These are phyloP conservation scores for Pygoscelis adeliae DNA, from an alignment of 2,113 vertebrate species.

Conservation along the genomic window DNA sequence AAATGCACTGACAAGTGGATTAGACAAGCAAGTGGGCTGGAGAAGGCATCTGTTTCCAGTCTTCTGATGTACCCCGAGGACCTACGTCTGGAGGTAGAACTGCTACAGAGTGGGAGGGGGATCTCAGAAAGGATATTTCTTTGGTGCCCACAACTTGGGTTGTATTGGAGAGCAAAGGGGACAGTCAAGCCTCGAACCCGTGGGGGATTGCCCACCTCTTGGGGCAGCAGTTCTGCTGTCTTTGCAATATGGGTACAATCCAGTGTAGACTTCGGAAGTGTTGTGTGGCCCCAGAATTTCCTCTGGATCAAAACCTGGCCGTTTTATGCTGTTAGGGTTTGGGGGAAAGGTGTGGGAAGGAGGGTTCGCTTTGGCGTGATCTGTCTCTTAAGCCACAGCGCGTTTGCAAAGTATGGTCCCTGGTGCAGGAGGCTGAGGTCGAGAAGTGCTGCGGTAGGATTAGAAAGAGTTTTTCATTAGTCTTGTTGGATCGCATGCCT, in stretches of 20 bases:
- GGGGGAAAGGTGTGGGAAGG: background rate
- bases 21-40: conserved; percentile 9
- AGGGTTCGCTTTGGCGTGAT: accelerated
- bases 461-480: background rate
- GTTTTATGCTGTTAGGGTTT: accelerated
- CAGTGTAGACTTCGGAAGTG: accelerated
- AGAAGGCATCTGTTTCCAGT: background rate
- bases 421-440: background rate
- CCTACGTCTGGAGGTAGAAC: background rate
- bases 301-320: background rate
- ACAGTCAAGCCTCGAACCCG: background rate
- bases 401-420: accelerated
- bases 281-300: background rate
- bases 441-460: background rate
- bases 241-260: background rate
- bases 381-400: background rate
- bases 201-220: background rate
- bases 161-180: background rate
- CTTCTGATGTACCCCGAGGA: background rate
- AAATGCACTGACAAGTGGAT: background rate
- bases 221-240: background rate
- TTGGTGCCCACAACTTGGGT: background rate
- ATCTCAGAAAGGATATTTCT: background rate
- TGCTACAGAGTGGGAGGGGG: background rate
- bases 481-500: accelerated